These are phyloP conservation scores for Miltochrista miniata DNA, from an alignment of 2,888 invertebrate species.

Conservation along the genomic window DNA sequence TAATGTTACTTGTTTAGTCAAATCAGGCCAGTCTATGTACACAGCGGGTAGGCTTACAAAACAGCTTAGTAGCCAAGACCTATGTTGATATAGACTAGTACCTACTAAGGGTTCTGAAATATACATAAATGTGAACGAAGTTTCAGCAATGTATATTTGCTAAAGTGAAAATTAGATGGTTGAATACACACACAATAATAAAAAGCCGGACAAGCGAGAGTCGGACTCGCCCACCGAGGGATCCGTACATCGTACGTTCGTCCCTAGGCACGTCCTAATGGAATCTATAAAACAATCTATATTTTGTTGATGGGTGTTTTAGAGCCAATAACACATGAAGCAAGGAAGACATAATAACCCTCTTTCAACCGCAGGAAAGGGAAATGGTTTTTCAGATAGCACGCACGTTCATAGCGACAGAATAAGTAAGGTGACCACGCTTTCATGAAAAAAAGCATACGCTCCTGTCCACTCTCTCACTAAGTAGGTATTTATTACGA, in stretches of 20 bases:
- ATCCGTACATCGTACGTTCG: too few species aligned
- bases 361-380: constrained; percentile 25
- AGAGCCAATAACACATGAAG: constrained; percentile 33
- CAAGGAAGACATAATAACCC: constrained; percentile 35
- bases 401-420: constrained; percentile 36
- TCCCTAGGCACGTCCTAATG: too few species aligned
- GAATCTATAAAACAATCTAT: background rate
- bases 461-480: too few species aligned
- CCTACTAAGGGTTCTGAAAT: background rate
- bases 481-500: too few species aligned
- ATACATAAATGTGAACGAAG: background rate
- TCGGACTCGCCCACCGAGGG: too few species aligned
- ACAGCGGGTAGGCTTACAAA: constrained; percentile 2
- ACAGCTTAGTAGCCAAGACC: background rate
- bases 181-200: too few species aligned
- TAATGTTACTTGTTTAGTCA: constrained; percentile 7
- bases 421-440: constrained; percentile 29
- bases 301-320: constrained; percentile 14
- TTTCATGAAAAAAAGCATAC: too few species aligned
- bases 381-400: constrained; percentile 39
- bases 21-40: constrained; percentile 6
- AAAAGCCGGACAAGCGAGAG: too few species aligned
- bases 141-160: too few species aligned
- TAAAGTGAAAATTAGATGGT: too few species aligned
- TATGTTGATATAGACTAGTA: background rate